Evolutionary conservation across 1,140 invertebrate genomes (phyloP).

Genomic region (Antheraea pernyi): DNA sequence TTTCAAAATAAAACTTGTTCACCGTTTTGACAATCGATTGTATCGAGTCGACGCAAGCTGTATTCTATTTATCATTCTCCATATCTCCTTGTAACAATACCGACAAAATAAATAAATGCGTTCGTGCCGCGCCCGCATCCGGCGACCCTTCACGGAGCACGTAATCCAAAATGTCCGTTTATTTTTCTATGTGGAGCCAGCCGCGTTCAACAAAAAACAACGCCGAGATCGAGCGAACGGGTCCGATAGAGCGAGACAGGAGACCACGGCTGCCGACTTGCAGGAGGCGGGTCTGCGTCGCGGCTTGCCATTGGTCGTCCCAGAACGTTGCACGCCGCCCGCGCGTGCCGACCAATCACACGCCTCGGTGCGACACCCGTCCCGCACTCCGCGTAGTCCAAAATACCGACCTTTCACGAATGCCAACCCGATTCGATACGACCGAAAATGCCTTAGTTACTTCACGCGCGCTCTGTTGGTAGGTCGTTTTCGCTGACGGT

Average conservation of each 20-base stretch:
- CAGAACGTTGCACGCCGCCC: slow-evolving; percentile 67
- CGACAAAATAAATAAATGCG: slow-evolving; percentile 67
- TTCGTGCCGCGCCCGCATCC: slow-evolving; percentile 59
- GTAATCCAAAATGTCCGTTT: slow-evolving; percentile 77
- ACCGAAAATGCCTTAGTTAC: slow-evolving; percentile 78
- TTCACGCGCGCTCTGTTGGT: slow-evolving; percentile 58
- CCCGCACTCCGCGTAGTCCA: slow-evolving; percentile 58
- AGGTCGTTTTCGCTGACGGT: slow-evolving; percentile 57
- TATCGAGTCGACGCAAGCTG: slow-evolving; percentile 47
- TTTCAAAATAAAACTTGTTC: neutral
- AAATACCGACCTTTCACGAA: slow-evolving; percentile 75
- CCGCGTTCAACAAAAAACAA: slow-evolving; percentile 58
- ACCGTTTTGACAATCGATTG: neutral
- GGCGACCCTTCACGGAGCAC: slow-evolving; percentile 56
- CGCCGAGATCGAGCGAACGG: slow-evolving; percentile 49
- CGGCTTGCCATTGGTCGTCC: slow-evolving; percentile 51
- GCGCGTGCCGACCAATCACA: slow-evolving; percentile 57
- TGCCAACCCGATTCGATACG: slow-evolving; percentile 73
- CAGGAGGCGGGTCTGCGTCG: slow-evolving; percentile 71
- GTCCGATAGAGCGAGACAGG: slow-evolving; percentile 45
- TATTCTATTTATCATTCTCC: slow-evolving; percentile 65
- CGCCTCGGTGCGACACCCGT: slow-evolving; percentile 27
- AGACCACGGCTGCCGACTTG: slow-evolving; percentile 33
- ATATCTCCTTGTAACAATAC: slow-evolving; percentile 60
- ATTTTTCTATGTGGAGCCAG: slow-evolving; percentile 71